Conservation (phyloP, 2,888 invertebrate species). For the Antitype chi region DNA sequence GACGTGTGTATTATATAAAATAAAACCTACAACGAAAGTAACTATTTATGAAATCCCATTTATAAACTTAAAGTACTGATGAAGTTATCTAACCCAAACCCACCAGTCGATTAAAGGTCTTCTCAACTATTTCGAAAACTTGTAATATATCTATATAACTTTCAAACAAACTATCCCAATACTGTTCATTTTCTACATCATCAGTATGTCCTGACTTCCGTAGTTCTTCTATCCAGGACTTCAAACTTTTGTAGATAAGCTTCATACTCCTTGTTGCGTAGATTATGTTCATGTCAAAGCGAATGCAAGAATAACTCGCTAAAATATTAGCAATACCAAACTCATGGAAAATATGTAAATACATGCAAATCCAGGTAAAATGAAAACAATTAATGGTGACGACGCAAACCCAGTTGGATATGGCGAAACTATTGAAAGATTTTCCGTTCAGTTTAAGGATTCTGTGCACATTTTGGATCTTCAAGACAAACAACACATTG, state of each 20-base stretch:
- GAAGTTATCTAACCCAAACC: not conserved
- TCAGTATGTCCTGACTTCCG: constrained; percentile 4
- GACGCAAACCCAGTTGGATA: constrained; percentile 24
- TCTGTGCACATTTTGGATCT: constrained; percentile 26
- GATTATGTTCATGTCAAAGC: constrained; percentile 26
- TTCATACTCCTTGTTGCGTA: constrained; percentile 17
- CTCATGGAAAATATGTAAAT: not conserved
- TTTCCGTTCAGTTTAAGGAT: constrained; percentile 13
- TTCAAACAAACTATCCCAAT: constrained; percentile 25
- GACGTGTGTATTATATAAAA: constrained; percentile 25
- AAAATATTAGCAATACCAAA: not conserved
- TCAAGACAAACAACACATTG: constrained; percentile 35
- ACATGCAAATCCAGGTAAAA: not conserved
- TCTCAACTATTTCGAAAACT: constrained; percentile 24
- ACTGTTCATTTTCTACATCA: not conserved
- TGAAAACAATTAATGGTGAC: constrained; percentile 6
- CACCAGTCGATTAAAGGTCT: constrained; percentile 10
- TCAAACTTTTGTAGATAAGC: not conserved
- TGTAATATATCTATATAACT: constrained; percentile 16
- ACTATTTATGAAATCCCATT: not conserved
- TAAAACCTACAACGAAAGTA: constrained; percentile 10
- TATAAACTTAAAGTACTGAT: not conserved
- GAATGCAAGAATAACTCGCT: not conserved
- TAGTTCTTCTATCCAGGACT: constrained; percentile 10
- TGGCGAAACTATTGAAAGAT: not conserved